Conservation (phyloP, 1,140 invertebrate genomes). For the Penaeus vannamei region DNA sequence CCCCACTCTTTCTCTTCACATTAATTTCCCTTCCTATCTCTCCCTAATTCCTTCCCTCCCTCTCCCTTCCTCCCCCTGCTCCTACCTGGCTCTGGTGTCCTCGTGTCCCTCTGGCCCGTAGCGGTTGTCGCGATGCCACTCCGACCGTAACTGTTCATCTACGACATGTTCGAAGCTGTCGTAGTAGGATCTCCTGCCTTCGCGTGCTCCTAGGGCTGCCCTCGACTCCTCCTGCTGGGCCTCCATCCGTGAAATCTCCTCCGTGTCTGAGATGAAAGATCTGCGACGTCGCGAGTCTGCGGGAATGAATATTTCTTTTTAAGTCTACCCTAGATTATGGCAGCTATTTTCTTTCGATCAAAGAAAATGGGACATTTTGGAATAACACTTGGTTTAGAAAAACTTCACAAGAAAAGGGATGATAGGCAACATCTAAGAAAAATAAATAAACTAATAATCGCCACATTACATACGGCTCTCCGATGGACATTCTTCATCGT, state of each 20-base stretch:
- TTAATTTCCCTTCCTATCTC: neutral
- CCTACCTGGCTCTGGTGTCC: neutral
- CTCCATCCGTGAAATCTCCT: too few relatives aligned
- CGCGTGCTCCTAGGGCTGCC: slow-evolving; percentile 6
- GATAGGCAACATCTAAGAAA: too few relatives aligned
- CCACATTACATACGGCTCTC: too few relatives aligned
- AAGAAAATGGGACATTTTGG: too few relatives aligned
- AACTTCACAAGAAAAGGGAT: too few relatives aligned
- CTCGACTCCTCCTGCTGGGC: neutral
- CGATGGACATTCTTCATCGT: too few relatives aligned
- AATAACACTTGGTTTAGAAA: too few relatives aligned
- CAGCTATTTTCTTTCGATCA: too few relatives aligned
- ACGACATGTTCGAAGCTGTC: slow-evolving; percentile 55
- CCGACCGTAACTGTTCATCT: neutral
- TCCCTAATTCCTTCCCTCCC: too few relatives aligned
- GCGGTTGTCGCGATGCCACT: neutral
- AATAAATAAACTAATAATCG: too few relatives aligned
- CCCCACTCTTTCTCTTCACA: neutral
- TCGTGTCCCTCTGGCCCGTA: neutral
- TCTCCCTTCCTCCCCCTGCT: neutral
- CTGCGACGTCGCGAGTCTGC: neutral
- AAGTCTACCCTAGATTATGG: too few relatives aligned
- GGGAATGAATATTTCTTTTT: too few relatives aligned
- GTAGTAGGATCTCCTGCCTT: slow-evolving; percentile 42
- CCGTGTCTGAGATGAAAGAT: neutral